Conservation (phyloP, 2,113 vertebrate genomes). For the Axis porcinus region DNA sequence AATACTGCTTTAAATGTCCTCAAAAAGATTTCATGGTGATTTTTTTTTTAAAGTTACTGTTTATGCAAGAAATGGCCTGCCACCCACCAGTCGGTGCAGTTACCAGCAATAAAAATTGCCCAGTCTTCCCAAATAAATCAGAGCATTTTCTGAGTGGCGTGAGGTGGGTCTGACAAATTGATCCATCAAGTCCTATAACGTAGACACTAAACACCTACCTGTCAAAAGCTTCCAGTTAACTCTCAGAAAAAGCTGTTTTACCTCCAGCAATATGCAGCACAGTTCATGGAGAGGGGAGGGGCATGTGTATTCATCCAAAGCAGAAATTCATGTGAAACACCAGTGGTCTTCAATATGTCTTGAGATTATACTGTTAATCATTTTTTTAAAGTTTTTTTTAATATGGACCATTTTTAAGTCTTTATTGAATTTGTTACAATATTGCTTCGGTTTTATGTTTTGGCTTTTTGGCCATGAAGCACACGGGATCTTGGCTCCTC, state of each 20-base stretch:
- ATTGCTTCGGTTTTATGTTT: not conserved
- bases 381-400: not conserved
- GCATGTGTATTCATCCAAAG: not conserved
- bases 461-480: not conserved
- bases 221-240: not conserved
- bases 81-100: not conserved
- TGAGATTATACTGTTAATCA: not conserved
- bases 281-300: not conserved
- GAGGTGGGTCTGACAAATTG: not conserved
- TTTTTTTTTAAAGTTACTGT: not conserved
- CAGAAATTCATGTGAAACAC: not conserved
- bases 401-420: not conserved
- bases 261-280: not conserved
- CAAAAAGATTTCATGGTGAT: not conserved
- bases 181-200: not conserved
- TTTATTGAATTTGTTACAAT: not conserved
- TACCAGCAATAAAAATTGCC: not conserved
- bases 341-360: not conserved
- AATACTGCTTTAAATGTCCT: not conserved
- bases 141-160: not conserved
- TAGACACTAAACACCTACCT: not conserved
- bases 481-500: not conserved
- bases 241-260: conserved; percentile 11
- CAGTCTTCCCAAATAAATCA: conserved; percentile 20
- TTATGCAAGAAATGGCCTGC: not conserved